A percentile compares a stretch with the other conserved stretches of the same genome.
phyloP scores from a whole-genome alignment of 2,113 vertebrate species.

The Brevimyrus niger region DNA sequence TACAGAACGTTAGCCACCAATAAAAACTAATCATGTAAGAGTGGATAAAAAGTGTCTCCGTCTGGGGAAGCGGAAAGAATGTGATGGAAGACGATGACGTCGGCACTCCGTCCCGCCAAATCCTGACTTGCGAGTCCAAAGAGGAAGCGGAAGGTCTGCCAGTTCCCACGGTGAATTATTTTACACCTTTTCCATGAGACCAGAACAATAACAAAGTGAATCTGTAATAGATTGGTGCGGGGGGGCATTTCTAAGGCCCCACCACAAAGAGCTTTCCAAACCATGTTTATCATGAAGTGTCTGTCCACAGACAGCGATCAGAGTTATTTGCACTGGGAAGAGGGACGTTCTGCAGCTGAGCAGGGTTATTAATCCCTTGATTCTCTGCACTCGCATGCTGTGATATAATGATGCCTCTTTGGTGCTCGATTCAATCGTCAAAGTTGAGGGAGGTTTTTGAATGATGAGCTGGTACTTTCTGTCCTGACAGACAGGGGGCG shows the following conservation, averaged over 20 bases:
- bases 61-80: background rate
- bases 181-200: constrained; percentile 29
- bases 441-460: constrained; percentile 28
- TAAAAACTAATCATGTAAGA: background rate
- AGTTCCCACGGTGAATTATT: constrained; percentile 18
- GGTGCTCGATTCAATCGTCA: constrained; percentile 41
- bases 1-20: background rate
- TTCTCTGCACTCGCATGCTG: constrained; percentile 21
- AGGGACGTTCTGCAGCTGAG: constrained; percentile 30
- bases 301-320: constrained; percentile 40
- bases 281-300: constrained; percentile 41
- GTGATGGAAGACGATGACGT: background rate
- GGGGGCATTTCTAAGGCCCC: constrained; percentile 15
- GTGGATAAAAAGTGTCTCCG: constrained; percentile 1
- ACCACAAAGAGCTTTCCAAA: constrained; percentile 16
- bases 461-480: constrained; percentile 33
- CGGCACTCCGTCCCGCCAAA: constrained; percentile 18
- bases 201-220: constrained; percentile 18
- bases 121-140: constrained; percentile 23
- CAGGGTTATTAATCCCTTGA: constrained; percentile 49
- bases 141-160: constrained; percentile 16
- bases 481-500: constrained; percentile 33
- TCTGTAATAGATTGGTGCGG: background rate
- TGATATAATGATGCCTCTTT: constrained; percentile 46
- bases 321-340: constrained; percentile 37